These are phyloP conservation scores for Biston stratarius DNA, from an alignment of 2,888 invertebrate genomes.

Conservation along the genomic window DNA sequence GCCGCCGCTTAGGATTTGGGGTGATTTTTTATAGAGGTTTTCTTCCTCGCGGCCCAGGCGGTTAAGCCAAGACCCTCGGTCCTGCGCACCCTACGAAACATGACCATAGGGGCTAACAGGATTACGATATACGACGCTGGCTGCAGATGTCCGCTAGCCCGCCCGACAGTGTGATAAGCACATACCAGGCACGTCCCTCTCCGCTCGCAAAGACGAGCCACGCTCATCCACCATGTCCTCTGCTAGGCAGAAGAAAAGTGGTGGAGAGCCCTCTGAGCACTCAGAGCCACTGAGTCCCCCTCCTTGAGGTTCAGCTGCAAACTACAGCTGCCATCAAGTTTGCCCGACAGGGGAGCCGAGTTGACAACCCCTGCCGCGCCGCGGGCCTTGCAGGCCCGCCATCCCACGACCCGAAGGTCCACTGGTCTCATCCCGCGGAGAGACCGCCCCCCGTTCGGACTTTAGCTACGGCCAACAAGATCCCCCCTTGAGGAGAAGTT, in stretches of 20 bases:
- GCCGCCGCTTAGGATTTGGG: conserved; percentile 22
- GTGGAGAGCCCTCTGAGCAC: background rate
- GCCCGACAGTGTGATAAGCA: background rate
- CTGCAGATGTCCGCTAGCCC: background rate
- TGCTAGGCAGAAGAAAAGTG: background rate
- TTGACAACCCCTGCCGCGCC: too few relatives aligned
- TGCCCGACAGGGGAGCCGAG: too few relatives aligned
- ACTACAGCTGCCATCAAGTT: too few relatives aligned
- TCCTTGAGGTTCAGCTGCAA: too few relatives aligned
- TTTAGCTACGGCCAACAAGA: too few relatives aligned
- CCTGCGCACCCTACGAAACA: conserved; percentile 1
- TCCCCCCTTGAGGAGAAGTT: too few relatives aligned
- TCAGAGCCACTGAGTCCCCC: too few relatives aligned
- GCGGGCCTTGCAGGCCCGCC: too few relatives aligned
- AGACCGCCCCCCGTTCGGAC: too few relatives aligned
- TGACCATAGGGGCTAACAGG: conserved; percentile 2
- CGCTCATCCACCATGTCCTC: background rate
- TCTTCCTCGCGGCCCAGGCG: conserved; percentile 18
- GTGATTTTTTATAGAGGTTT: conserved; percentile 20
- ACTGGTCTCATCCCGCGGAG: too few relatives aligned
- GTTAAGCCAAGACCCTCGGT: conserved; percentile 20
- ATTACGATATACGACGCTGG: background rate
- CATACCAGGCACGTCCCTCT: background rate
- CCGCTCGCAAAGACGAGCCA: too few relatives aligned
- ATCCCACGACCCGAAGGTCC: too few relatives aligned